A percentile compares a stretch with the other conserved stretches of the same genome.
Conservation (phyloP, 2,888 invertebrate genomes). For the Bhutanitis thaidina region DNA sequence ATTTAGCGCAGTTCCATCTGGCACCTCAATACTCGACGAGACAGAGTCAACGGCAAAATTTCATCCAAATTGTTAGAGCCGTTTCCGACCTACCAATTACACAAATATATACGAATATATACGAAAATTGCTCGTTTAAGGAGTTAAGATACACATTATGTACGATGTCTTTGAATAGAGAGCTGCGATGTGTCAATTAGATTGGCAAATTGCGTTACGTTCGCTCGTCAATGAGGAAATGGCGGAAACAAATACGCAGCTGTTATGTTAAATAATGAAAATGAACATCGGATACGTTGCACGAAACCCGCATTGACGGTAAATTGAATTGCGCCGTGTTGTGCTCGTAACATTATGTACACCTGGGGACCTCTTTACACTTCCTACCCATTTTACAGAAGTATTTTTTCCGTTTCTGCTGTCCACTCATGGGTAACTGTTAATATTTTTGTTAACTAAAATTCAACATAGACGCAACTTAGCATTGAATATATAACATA, state of each 20-base stretch:
- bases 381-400: conserved; percentile 20
- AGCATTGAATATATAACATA: too few relatives aligned
- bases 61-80: too few relatives aligned
- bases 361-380: conserved; percentile 23
- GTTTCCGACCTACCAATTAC: too few relatives aligned
- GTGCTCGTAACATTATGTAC: conserved; percentile 23
- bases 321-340: conserved; percentile 26
- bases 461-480: too few relatives aligned
- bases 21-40: too few relatives aligned
- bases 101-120: too few relatives aligned
- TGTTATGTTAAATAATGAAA: conserved; percentile 21
- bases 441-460: conserved; percentile 1
- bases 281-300: conserved; percentile 6
- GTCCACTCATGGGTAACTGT: neutral
- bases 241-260: conserved; percentile 12
- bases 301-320: conserved; percentile 17
- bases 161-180: too few relatives aligned
- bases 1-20: too few relatives aligned
- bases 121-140: too few relatives aligned
- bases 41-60: too few relatives aligned
- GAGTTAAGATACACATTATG: too few relatives aligned
- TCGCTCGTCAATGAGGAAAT: conserved; percentile 11
- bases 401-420: conserved; percentile 4
- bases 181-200: too few relatives aligned
- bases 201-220: neutral